Base-by-base conservation (phyloP, 2,888 invertebrate genomes). In the Macaria notata region DNA sequence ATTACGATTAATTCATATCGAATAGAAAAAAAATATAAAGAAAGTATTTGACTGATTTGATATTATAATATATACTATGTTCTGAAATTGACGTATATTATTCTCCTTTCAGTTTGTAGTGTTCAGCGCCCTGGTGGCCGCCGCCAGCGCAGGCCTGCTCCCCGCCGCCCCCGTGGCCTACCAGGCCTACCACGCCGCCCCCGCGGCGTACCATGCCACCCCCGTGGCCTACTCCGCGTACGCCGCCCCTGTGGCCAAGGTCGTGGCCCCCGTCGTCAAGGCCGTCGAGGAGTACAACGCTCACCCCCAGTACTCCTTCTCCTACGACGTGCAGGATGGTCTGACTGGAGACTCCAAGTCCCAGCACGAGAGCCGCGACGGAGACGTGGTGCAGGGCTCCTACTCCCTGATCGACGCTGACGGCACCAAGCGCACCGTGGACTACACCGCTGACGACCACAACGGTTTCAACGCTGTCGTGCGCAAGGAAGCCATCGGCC, bases 401-500 rank as follows among this genome's bases (percentile, higher is more conserved):
- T 92, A 92, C 81, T 89, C 90, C 52, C 78, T 92, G 7, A 79
- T 81, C 41, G 92, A 92, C 61, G 78, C 92, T 53, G 92, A 92
- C 64, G 92, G 92, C 64, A 86, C 82, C 69, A 84, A 81, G 73
- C 86, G 92, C 63, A 88, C 82, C 49, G 92, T 92, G 3, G 90
- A 92, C 60, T 92, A 92, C 79, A 87, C 86, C 56, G 90, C 91
- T 46, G 92, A 92, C 67, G 76, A 79, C 31, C 76, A 87, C 69
- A 86, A 90, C 59, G 92, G 92, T 46, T 92, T 92, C 79, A 92
- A 92, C 72, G 92, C 92, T 41, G 88, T 92, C 38, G 92, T 92
- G 3, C 84, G 77, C 73, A 84, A 74, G 63, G 88, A 88, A 61
- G 81, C 88, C 44, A 71, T 88, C 71, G 74, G 63, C 9, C 78